Evolutionary conservation across 1,140 invertebrate species (phyloP).

Genomic region (Episyrphus balteatus): DNA sequence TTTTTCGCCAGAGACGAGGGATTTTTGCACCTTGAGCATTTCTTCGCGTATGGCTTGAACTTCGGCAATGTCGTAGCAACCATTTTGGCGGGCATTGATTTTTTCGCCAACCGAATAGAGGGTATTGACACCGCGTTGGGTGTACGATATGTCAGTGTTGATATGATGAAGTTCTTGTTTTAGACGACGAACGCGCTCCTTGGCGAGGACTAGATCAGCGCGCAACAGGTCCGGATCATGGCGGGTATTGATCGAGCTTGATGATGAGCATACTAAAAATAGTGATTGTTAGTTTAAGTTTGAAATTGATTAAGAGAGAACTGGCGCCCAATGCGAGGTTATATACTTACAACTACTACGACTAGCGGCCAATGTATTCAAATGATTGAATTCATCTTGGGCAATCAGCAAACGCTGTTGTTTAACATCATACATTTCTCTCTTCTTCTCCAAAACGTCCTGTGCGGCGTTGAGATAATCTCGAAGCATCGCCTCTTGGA

Average conservation of each 20-base stretch:
- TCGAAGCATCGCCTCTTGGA: constrained; percentile 92
- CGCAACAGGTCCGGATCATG: constrained; percentile 90
- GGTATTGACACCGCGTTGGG: constrained; percentile 84
- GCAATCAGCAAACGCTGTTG: constrained; percentile 83
- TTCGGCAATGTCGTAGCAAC: constrained; percentile 84
- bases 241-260: constrained; percentile 77
- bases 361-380: constrained; percentile 75
- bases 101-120: constrained; percentile 87
- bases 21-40: constrained; percentile 84
- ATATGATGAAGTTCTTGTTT: constrained; percentile 87
- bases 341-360: constrained; percentile 69
- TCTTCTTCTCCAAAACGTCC: constrained; percentile 90
- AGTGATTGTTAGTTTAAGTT: background rate
- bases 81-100: constrained; percentile 65
- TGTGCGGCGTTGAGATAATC: constrained; percentile 91
- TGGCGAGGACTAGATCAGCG: constrained; percentile 80
- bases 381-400: constrained; percentile 91
- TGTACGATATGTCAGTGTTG: constrained; percentile 80
- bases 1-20: constrained; percentile 77
- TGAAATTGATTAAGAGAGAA: too few relatives aligned
- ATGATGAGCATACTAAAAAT: constrained; percentile 74
- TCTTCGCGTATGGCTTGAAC: constrained; percentile 90
- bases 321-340: background rate
- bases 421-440: constrained; percentile 92
- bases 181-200: constrained; percentile 75